Percentiles rank a stretch among this genome's conserved stretches.
phyloP scores from a whole-genome alignment of 2,888 invertebrate species.

The Lasioglossum calceatum region DNA sequence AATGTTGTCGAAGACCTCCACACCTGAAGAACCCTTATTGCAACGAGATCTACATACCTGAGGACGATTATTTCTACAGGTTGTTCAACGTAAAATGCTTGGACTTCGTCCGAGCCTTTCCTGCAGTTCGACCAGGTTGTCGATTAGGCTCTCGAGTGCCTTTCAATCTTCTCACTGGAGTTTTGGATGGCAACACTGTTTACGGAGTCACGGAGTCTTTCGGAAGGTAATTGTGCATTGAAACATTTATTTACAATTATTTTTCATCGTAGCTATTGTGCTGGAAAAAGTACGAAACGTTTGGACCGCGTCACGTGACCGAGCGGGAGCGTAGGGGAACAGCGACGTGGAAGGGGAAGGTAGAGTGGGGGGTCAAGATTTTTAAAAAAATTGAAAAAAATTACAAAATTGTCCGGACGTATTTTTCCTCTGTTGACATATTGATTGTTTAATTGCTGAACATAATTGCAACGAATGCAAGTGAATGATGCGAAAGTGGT shows the following conservation, averaged over 20 bases:
- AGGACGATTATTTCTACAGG: slow-evolving; percentile 96
- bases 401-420: too few species aligned
- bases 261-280: too few species aligned
- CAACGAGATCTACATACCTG: slow-evolving; percentile 94
- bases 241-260: neutral
- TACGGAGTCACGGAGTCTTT: slow-evolving; percentile 94
- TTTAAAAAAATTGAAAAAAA: too few species aligned
- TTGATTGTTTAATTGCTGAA: slow-evolving; percentile 12
- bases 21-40: slow-evolving; percentile 96
- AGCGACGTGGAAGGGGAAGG: too few species aligned
- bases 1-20: slow-evolving; percentile 93
- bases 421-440: too few species aligned
- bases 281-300: too few species aligned
- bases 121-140: slow-evolving; percentile 94
- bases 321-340: too few species aligned
- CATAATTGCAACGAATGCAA: slow-evolving; percentile 18
- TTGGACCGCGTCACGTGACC: too few species aligned
- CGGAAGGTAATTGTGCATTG: slow-evolving; percentile 86
- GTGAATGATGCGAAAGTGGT: neutral
- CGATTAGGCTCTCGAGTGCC: slow-evolving; percentile 93
- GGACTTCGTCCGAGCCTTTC: slow-evolving; percentile 95
- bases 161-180: slow-evolving; percentile 94
- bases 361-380: too few species aligned
- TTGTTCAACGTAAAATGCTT: slow-evolving; percentile 94
- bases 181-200: slow-evolving; percentile 95